Base-by-base conservation (phyloP, 2,888 invertebrate genomes). In the Xestia sexstrigata region DNA sequence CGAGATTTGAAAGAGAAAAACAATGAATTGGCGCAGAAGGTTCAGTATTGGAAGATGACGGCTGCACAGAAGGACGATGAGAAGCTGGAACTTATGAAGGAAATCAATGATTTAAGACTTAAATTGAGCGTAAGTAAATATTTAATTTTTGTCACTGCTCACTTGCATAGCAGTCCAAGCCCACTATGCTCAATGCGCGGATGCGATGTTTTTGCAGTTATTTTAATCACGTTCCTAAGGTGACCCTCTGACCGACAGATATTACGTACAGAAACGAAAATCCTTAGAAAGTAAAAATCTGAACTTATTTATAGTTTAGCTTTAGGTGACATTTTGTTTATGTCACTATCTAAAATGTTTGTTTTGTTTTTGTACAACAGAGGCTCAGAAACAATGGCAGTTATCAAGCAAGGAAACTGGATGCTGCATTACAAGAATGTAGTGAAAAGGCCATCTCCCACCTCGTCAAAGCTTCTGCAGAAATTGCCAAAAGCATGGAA, bases 1-100 rank as follows among this genome's bases (percentile, higher is more conserved):
- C 92, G 91, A 87, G 92, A 93, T 81, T 92, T 96, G 15, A 93
- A 90, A 79, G 92, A 93, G 81, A 93, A 91, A 90, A 97, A 97
- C 85, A 95, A 90, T 90, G 95, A 96, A 80, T 88, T 97, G 83
- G 96, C 92, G 3, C 93, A 94, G 76, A 94, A 94, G 82, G 92
- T 95, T 13, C 96, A 97, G 73, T 92, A 92, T 88, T 96, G 94
- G 95, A 96, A 95, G 89, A 92, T 95, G 90, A 91, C 92, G 55
- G 94, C 95, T 17, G 95, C 93, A 30, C 93, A 95, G 78, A 91
- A 91, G 47, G 95, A 96, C 49, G 93, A 93, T 75, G 96, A 97
- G 66, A 96, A 95, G 84, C 83, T 96, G 2, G 93, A 93, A 20
- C 88, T 96, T 20, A 94, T 95, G 92, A 96, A 94, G 74, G 96